phyloP scores from a whole-genome alignment of 2,113 vertebrate species.

The Mormyrus lacerda region DNA sequence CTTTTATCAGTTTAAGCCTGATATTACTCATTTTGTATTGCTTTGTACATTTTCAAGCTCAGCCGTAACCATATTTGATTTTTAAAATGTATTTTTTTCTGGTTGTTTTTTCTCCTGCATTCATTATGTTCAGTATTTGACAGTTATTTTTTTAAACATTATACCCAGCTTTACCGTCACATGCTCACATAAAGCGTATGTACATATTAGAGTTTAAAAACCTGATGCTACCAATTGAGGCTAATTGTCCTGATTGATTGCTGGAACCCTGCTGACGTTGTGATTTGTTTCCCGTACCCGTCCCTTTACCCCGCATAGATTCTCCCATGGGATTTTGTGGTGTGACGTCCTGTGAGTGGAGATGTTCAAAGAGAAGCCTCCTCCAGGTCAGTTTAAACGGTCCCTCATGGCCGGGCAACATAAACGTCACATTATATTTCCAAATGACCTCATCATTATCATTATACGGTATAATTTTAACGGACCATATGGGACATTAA shows the following conservation, averaged over 20 bases:
- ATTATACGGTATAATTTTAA: not conserved
- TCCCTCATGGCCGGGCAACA: not conserved
- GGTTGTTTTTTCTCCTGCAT: not conserved
- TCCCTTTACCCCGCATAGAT: slow-evolving; percentile 37
- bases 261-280: slow-evolving; percentile 37
- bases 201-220: not conserved
- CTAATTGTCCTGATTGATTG: slow-evolving; percentile 26
- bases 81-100: not conserved
- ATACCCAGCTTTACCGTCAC: not conserved
- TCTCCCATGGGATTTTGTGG: slow-evolving; percentile 62
- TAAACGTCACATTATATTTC: not conserved
- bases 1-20: not conserved
- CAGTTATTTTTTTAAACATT: not conserved
- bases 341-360: slow-evolving; percentile 49
- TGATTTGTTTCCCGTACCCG: slow-evolving; percentile 19
- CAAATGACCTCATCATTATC: not conserved
- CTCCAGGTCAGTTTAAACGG: slow-evolving; percentile 54
- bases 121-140: not conserved
- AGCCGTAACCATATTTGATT: not conserved
- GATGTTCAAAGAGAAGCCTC: slow-evolving; percentile 67
- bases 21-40: not conserved
- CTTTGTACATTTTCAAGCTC: not conserved
- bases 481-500: not conserved
- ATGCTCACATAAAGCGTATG: not conserved
- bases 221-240: not conserved